Percentiles rank a stretch among this genome's conserved stretches.
Evolutionary conservation across 1,140 invertebrate genomes (phyloP).

Genomic region (Teleogryllus occipitalis): DNA sequence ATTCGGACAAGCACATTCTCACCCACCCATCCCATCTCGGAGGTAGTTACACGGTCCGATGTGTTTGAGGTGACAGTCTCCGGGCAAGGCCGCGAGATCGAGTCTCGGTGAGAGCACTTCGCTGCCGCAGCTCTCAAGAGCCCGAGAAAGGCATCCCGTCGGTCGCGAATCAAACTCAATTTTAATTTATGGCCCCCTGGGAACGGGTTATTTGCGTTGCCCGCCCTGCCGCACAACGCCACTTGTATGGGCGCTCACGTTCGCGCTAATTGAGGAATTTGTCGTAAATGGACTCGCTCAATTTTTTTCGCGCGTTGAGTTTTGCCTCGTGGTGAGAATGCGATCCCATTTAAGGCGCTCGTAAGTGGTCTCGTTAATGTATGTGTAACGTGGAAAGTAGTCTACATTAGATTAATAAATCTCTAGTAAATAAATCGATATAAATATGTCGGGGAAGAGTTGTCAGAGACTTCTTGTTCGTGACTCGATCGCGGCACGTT

Average conservation of each 20-base stretch:
- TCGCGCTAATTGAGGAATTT: background rate
- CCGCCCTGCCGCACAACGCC: background rate
- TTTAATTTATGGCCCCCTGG: background rate
- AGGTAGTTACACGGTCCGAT: too few relatives aligned
- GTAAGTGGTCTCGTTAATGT: background rate
- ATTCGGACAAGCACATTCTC: too few relatives aligned
- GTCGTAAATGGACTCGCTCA: background rate
- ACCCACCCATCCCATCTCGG: too few relatives aligned
- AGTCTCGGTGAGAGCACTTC: background rate
- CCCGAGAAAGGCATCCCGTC: background rate
- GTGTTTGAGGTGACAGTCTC: too few relatives aligned
- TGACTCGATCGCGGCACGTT: too few relatives aligned
- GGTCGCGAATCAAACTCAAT: background rate
- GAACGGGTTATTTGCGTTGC: background rate
- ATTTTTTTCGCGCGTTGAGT: background rate
- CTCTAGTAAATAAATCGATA: background rate
- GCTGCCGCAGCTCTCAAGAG: background rate
- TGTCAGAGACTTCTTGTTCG: too few relatives aligned
- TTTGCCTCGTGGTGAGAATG: background rate
- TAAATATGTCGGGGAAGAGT: background rate
- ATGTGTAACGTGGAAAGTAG: background rate
- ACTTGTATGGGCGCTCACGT: background rate
- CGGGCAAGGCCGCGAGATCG: background rate
- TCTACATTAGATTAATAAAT: background rate
- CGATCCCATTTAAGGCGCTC: background rate